phyloP scores from a whole-genome alignment of 53 echinoderm and acorn worm species.

The Temnopleurus reevesii region DNA sequence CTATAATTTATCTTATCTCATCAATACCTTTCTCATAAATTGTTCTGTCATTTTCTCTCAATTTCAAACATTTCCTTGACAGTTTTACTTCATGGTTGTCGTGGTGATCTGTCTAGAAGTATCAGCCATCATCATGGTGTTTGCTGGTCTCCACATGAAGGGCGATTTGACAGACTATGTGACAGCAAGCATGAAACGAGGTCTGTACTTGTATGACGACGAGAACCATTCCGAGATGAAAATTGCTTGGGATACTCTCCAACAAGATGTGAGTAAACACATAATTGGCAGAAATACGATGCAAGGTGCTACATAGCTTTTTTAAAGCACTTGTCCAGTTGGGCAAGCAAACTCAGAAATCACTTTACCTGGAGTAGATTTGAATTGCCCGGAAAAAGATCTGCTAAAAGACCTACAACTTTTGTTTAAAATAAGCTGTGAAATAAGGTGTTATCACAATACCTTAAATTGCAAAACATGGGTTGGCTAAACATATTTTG shows the following conservation, averaged over 20 bases:
- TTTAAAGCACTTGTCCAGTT: too few species aligned
- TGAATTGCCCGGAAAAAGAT: too few species aligned
- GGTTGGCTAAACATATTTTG: too few species aligned
- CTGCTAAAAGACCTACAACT: too few species aligned
- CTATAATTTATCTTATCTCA: too few species aligned
- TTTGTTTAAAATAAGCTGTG: too few species aligned
- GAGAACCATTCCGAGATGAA: conserved; percentile 54
- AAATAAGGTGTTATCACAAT: too few species aligned
- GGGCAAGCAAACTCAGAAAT: too few species aligned
- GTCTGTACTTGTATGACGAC: conserved; percentile 30
- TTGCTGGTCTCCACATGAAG: conserved; percentile 65
- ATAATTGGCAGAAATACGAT: neutral
- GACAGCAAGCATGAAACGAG: conserved; percentile 55
- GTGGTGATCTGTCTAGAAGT: conserved; percentile 81
- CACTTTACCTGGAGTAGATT: too few species aligned
- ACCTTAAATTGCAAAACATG: too few species aligned
- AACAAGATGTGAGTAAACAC: conserved; percentile 44
- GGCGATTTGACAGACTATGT: conserved; percentile 57
- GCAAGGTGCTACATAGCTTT: too few species aligned
- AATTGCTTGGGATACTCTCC: conserved; percentile 76
- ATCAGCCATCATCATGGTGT: conserved; percentile 75
- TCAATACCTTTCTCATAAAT: neutral
- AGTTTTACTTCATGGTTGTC: conserved; percentile 87
- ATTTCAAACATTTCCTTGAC: neutral
- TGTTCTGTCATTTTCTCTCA: neutral